Evolutionary conservation across 2,797 vertebrate genomes (phyloP).

Genomic region (Aldrovandia affinis): DNA sequence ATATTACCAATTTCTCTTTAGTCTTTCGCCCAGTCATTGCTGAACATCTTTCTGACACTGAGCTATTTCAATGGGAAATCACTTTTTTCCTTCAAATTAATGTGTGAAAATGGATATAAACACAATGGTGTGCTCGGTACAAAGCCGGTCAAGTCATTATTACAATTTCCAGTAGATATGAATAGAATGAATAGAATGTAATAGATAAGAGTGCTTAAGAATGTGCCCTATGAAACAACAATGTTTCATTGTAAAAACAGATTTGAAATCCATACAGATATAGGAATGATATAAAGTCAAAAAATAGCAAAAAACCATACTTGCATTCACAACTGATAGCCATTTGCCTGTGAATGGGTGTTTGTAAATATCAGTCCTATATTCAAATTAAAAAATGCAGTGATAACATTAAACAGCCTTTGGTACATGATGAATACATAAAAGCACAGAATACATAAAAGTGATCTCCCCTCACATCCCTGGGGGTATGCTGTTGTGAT

Average conservation of each 20-base stretch:
- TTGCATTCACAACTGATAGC: neutral
- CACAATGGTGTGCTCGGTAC: neutral
- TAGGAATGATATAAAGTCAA: neutral
- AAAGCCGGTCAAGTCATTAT: neutral
- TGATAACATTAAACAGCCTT: constrained; percentile 41
- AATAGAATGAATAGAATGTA: no score
- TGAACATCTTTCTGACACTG: constrained; percentile 5
- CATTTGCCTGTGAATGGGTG: no score
- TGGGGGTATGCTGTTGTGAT: constrained; percentile 42
- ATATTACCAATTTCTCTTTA: constrained; percentile 18
- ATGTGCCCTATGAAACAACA: neutral
- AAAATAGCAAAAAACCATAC: neutral
- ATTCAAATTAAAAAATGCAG: constrained; percentile 14
- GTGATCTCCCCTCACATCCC: constrained; percentile 37
- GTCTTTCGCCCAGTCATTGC: neutral
- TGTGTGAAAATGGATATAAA: neutral
- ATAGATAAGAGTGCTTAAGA: no score
- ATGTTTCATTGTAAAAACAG: neutral
- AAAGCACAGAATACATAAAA: constrained; percentile 51
- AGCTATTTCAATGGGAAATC: constrained; percentile 19
- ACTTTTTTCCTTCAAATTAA: neutral
- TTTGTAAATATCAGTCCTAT: neutral
- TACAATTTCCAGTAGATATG: no score
- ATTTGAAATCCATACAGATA: neutral
- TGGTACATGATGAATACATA: constrained; percentile 50